These are phyloP conservation scores for Rhombomys opimus DNA, from an alignment of 2,113 vertebrate genomes.

Conservation along the genomic window DNA sequence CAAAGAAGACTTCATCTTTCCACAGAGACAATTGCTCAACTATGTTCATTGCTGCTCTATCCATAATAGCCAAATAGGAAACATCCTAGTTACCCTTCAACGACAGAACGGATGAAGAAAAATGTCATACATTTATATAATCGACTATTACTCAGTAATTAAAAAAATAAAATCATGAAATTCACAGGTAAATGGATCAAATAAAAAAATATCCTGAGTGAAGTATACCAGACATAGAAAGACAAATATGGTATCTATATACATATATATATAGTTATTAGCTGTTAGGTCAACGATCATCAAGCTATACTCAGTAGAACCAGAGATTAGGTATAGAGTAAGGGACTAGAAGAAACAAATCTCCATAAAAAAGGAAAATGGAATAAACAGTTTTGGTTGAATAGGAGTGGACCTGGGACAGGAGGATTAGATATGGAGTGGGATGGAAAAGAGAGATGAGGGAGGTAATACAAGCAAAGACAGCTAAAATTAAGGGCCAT, in stretches of 20 bases:
- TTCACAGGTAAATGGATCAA: not conserved
- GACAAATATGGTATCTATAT: not conserved
- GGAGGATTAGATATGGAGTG: not conserved
- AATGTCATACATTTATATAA: too few species aligned
- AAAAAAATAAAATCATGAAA: too few species aligned
- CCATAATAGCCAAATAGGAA: too few species aligned
- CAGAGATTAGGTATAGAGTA: not conserved
- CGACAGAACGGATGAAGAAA: too few species aligned
- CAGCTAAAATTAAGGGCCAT: not conserved
- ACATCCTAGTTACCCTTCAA: too few species aligned
- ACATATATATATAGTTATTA: not conserved
- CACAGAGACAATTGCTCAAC: too few species aligned
- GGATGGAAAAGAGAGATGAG: not conserved
- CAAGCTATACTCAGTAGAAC: not conserved
- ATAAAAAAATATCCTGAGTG: not conserved
- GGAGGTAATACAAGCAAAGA: not conserved
- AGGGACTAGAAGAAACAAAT: not conserved
- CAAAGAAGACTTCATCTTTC: too few species aligned
- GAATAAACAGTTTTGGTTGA: not conserved
- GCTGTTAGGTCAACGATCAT: not conserved
- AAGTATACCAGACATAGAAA: not conserved
- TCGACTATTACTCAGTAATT: too few species aligned
- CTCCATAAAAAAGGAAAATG: too few species aligned
- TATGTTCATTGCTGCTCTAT: too few species aligned
- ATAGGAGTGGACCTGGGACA: not conserved